phyloP scores from a whole-genome alignment of 2,888 invertebrate genomes.

The Dryobota labecula region DNA sequence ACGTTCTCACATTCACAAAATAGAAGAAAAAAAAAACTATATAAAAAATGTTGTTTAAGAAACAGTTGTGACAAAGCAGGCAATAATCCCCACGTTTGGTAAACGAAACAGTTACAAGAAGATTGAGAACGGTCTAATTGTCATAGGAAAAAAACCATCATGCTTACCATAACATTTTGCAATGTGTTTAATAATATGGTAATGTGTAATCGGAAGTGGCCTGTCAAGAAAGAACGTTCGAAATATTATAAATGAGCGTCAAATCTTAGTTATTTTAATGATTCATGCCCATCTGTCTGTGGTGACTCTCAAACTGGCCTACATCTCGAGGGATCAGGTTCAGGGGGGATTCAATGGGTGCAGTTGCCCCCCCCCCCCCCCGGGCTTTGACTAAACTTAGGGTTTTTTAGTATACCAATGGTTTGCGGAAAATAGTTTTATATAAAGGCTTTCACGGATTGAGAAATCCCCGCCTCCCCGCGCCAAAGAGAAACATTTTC shows the following conservation, averaged over 20 bases:
- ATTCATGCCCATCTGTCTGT: constrained; percentile 8
- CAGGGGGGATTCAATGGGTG: not conserved
- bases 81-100: not conserved
- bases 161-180: not conserved
- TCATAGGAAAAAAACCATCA: not conserved
- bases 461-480: not conserved
- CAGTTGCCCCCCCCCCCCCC: not conserved
- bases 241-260: constrained; percentile 16
- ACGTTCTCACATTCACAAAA: too few species aligned
- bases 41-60: too few species aligned
- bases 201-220: constrained; percentile 21
- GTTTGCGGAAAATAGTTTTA: not conserved
- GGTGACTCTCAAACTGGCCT: not conserved
- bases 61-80: too few species aligned
- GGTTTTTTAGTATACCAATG: too few species aligned
- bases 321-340: too few species aligned
- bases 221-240: constrained; percentile 19
- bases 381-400: not conserved
- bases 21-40: too few species aligned
- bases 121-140: not conserved
- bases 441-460: not conserved
- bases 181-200: constrained; percentile 5
- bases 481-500: not conserved
- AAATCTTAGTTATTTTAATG: constrained; percentile 28
- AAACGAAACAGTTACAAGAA: not conserved